Conservation (phyloP, 2,888 invertebrate genomes). For the Caenorhabditis becei region DNA sequence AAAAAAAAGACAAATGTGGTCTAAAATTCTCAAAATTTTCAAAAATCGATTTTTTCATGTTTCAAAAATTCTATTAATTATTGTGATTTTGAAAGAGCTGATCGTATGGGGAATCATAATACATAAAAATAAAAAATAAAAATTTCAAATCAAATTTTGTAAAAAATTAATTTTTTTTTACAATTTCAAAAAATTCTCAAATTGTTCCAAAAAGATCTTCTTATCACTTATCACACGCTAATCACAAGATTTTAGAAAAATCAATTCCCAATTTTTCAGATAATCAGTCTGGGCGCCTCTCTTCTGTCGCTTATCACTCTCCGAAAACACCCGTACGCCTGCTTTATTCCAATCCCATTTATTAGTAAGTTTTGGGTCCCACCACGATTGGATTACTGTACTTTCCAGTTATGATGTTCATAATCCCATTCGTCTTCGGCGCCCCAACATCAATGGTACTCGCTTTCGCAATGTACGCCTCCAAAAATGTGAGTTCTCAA, state of each 20-base stretch:
- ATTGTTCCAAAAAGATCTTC: too few relatives aligned
- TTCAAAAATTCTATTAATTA: too few relatives aligned
- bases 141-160: neutral
- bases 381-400: neutral
- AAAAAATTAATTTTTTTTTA: neutral
- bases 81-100: too few relatives aligned
- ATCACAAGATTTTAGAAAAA: too few relatives aligned
- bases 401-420: slow-evolving; percentile 66
- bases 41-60: too few relatives aligned
- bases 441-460: slow-evolving; percentile 68
- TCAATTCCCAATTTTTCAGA: slow-evolving; percentile 30
- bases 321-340: slow-evolving; percentile 74
- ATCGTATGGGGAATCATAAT: too few relatives aligned
- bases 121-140: too few relatives aligned
- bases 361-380: slow-evolving; percentile 52
- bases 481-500: slow-evolving; percentile 47
- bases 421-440: slow-evolving; percentile 67
- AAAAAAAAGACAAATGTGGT: too few relatives aligned
- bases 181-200: neutral
- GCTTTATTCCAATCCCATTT: slow-evolving; percentile 65
- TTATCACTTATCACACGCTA: too few relatives aligned
- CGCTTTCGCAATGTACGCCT: slow-evolving; percentile 65
- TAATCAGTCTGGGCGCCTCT: slow-evolving; percentile 68
- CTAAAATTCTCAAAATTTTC: too few relatives aligned
- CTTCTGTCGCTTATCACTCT: slow-evolving; percentile 71